A percentile compares a stretch with the other conserved stretches of the same genome.
Evolutionary conservation across 2,113 vertebrate species (phyloP).

Genomic region (Phylloscopus trochiloides): DNA sequence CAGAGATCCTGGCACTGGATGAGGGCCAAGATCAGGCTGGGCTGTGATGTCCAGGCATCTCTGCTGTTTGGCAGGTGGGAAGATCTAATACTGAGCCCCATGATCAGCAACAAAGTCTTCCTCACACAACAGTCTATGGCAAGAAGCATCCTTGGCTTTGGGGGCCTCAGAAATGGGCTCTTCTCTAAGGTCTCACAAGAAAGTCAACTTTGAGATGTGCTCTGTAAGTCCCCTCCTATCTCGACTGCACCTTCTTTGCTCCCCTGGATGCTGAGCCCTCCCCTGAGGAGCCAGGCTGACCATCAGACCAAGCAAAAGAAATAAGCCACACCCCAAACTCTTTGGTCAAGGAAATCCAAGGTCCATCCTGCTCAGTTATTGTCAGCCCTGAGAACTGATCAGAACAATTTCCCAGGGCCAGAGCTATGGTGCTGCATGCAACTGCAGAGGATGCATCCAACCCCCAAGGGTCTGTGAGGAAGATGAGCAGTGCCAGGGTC

Average conservation of each 20-base stretch:
- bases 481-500: neutral
- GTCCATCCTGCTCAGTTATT: neutral
- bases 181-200: neutral
- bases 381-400: neutral
- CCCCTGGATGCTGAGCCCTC: neutral
- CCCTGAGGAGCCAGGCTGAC: neutral
- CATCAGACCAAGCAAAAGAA: neutral
- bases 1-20: neutral
- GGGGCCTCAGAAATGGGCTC: neutral
- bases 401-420: neutral
- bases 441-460: neutral
- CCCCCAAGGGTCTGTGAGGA: neutral
- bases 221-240: neutral
- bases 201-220: neutral
- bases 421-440: fast-evolving
- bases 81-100: no score
- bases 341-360: neutral
- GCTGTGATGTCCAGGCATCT: neutral
- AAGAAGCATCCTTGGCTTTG: neutral
- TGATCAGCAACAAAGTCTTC: neutral
- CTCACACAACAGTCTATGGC: neutral
- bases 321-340: no score
- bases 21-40: neutral
- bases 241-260: fast-evolving
- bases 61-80: neutral